These are phyloP conservation scores for Fistularia commersonii DNA, from an alignment of 2,797 vertebrate species.

Conservation along the genomic window DNA sequence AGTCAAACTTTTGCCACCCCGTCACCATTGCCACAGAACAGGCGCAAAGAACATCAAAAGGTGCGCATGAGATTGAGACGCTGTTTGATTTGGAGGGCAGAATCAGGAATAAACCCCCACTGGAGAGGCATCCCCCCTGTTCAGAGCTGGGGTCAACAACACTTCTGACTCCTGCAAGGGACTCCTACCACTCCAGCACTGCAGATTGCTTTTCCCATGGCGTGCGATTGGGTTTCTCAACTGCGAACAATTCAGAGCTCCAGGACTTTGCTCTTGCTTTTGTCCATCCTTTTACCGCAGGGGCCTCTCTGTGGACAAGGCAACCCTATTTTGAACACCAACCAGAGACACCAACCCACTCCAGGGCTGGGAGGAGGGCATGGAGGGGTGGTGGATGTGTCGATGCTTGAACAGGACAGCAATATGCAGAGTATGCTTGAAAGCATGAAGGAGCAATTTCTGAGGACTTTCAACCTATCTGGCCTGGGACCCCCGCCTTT, in stretches of 20 bases:
- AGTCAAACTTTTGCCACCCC: conserved; percentile 75
- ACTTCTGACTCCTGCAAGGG: conserved; percentile 43
- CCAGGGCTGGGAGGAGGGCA: conserved; percentile 78
- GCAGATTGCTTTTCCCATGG: conserved; percentile 76
- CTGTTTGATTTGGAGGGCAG: conserved; percentile 53
- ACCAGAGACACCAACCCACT: conserved; percentile 69
- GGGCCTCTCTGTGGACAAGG: conserved; percentile 57
- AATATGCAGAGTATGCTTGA: conserved; percentile 84
- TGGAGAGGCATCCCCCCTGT: conserved; percentile 61
- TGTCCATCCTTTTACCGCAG: conserved; percentile 54
- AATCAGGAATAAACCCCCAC: conserved; percentile 17
- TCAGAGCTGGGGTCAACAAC: conserved; percentile 74
- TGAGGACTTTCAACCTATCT: conserved; percentile 88
- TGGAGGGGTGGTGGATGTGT: conserved; percentile 83
- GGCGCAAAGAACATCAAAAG: conserved; percentile 63
- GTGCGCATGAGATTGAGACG: conserved; percentile 75
- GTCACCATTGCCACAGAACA: conserved; percentile 78
- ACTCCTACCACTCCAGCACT: conserved; percentile 17
- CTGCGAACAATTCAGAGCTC: conserved; percentile 58
- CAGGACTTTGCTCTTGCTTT: conserved; percentile 68
- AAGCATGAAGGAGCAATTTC: conserved; percentile 87
- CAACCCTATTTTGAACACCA: conserved; percentile 82
- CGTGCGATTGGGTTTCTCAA: conserved; percentile 67
- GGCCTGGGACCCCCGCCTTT: conserved; percentile 79
- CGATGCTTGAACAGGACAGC: conserved; percentile 80